Base-by-base conservation (phyloP, 2,797 vertebrate genomes). In the Sebastes itinus region DNA sequence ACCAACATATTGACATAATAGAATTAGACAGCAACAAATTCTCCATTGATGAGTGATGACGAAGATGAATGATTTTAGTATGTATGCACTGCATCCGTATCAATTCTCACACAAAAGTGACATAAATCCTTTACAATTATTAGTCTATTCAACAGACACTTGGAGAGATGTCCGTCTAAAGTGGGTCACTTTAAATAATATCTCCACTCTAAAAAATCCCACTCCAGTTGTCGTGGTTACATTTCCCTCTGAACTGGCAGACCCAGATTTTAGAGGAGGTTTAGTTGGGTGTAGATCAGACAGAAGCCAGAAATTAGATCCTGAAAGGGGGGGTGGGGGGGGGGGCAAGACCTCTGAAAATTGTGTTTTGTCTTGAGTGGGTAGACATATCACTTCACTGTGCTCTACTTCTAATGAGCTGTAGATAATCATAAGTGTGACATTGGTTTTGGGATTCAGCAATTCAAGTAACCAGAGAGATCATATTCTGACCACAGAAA, bases 101-200 rank as follows among this genome's bases (percentile, higher is more conserved):
- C 46, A 13, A 8, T 59, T 35, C 14, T 75, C 12, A 32, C 22
- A 62, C 25, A 75, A 52, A 59, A 20, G 5, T 8, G n/a, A 65
- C 25, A 2, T 30, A 67, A 77, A 73, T 75, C 4, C 67, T 30
- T 80, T 13, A 72, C 25, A 63, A 61, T 64, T 14, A 46, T 32
- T 20, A 42, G 11, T 74, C 4, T 12, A 62, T 77, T 68, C 69
- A 65, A 68, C 14, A 71, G 60, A 71, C 72, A 38, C 32, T 74
- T 76, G 32, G 52, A 71, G 42, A 42, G 46, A 46, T 23, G 35
- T 64, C 23, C 61, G 61, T 61, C 56, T 66, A 64, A 77, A 83
- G 56, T 88, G 46, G 75, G 46, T 77, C 83, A 83, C 30, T 27
- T 56, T 60, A 84, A 86, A 87, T 85, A n/a, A 84, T 60, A 62